A percentile compares a stretch with the other conserved stretches of the same genome.
These are phyloP conservation scores for Ostrea denselamellosa DNA, from an alignment of 1,140 invertebrate species.

Conservation along the genomic window DNA sequence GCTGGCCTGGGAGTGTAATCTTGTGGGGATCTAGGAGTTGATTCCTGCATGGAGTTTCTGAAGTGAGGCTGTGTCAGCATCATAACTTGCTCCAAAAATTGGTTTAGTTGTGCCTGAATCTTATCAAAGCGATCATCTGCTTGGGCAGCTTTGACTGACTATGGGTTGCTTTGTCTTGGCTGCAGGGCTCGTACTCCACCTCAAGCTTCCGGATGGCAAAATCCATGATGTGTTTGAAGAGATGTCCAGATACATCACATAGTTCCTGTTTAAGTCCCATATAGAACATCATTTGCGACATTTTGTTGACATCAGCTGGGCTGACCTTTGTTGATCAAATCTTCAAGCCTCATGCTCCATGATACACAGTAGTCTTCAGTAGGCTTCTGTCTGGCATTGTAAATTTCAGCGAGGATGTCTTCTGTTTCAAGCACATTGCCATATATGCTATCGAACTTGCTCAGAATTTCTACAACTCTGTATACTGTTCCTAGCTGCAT, in stretches of 20 bases:
- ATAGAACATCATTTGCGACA: constrained; percentile 47
- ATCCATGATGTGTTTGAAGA: constrained; percentile 39
- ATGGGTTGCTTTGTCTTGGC: constrained; percentile 12
- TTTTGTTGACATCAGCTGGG: not conserved
- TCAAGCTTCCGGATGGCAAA: constrained; percentile 27
- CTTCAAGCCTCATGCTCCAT: constrained; percentile 52
- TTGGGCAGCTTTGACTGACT: not conserved
- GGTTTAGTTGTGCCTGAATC: too few relatives aligned
- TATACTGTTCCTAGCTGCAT: constrained; percentile 46
- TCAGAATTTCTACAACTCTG: constrained; percentile 14
- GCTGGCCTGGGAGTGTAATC: too few relatives aligned
- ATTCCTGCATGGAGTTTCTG: too few relatives aligned
- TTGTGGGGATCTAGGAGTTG: too few relatives aligned
- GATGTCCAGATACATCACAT: constrained; percentile 43
- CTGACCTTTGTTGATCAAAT: constrained; percentile 46
- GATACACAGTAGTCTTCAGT: constrained; percentile 42
- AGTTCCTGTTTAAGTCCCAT: constrained; percentile 47
- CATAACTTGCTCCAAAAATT: too few relatives aligned
- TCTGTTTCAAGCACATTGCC: constrained; percentile 40
- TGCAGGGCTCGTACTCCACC: constrained; percentile 15
- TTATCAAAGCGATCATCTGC: too few relatives aligned
- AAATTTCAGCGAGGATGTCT: constrained; percentile 23
- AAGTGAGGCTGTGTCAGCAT: too few relatives aligned
- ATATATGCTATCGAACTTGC: constrained; percentile 55
- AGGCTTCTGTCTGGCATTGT: constrained; percentile 34